These are phyloP conservation scores for Ericerus pela DNA, from an alignment of 1,140 invertebrate genomes.

Conservation along the genomic window DNA sequence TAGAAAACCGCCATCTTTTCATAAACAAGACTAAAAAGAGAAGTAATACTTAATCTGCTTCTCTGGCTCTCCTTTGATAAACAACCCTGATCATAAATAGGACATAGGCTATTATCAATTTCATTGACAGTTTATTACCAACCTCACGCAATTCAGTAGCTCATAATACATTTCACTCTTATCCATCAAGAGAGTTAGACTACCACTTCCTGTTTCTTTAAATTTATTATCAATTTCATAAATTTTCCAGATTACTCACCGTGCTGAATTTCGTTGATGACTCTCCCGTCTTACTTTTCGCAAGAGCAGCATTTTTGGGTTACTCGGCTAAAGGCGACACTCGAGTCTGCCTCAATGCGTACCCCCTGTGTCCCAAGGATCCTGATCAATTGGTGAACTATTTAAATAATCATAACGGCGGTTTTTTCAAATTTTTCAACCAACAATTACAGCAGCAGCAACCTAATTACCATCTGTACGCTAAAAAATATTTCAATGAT, in stretches of 20 bases:
- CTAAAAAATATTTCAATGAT: not conserved
- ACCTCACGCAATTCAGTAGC: too few species aligned
- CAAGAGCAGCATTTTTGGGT: slow-evolving; percentile 52
- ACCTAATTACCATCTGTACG: not conserved
- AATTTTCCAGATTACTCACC: slow-evolving; percentile 35
- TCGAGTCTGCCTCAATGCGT: slow-evolving; percentile 43
- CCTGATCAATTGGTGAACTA: slow-evolving; percentile 54
- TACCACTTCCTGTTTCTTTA: too few species aligned
- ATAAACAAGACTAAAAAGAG: too few species aligned
- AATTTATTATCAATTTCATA: not conserved
- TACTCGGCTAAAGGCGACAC: slow-evolving; percentile 45
- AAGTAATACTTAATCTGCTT: too few species aligned
- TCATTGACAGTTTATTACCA: too few species aligned
- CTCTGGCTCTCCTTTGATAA: too few species aligned
- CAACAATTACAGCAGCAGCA: slow-evolving; percentile 19
- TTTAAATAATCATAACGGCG: slow-evolving; percentile 70
- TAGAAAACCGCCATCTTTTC: too few species aligned
- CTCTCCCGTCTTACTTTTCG: slow-evolving; percentile 50
- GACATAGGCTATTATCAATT: too few species aligned
- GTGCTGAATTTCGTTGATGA: slow-evolving; percentile 31
- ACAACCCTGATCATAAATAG: too few species aligned
- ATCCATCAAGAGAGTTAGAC: too few species aligned
- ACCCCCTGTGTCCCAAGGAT: slow-evolving; percentile 54
- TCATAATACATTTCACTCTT: too few species aligned
- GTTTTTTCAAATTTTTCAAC: slow-evolving; percentile 63